Evolutionary conservation across 2,888 invertebrate species (phyloP), one percentile per base, ranked within the genome.

Genomic region (Nemapogon koenigi): DNA sequence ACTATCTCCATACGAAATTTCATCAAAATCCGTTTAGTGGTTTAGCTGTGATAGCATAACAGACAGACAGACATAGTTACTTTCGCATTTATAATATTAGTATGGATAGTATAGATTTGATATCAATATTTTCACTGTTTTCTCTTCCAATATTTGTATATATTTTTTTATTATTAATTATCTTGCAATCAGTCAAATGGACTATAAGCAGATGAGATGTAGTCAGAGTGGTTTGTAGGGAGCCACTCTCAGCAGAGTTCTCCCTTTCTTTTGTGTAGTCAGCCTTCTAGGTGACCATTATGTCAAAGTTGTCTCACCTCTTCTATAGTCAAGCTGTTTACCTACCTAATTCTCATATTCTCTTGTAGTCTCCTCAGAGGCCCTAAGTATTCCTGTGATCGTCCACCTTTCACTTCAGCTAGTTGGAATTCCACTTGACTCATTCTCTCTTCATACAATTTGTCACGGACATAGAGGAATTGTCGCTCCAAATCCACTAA

Each of bases 401-500:
- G 84, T 0, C 94, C 96, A 1, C 88, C 87, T 29, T 88, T 83
- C 8, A 97, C 91, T 62, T 96, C 96, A 0, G 88, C 82, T 13
- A 97, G 76, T 65, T 95, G 94, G 16, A 85, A 82, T 47, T 94
- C 93, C 16, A 94, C 91, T 62, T 76, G 73, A 49, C 68, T 72
- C 49, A 91, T 86, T 46, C 95, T 81, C 66, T 97, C 97, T 43
- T 85, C 83, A 62, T 94, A 96, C 62, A 88, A 86, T 84, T 94
- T 91, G 62, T 97, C 96, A 37, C 93, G 86, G 1, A 97, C 81
- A 16, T 90, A 83, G 7, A 84, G 81, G 65, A 97, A 97, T 63
- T 97, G 95, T 35, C 88, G 84, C 69, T 97, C 97, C 43, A 97
- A 65, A 59, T 95, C 92, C 7, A 88, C 87, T 84, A n/a, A n/a